Evolutionary conservation across 2,888 invertebrate species (phyloP).

Genomic region (Steinernema hermaphroditum): DNA sequence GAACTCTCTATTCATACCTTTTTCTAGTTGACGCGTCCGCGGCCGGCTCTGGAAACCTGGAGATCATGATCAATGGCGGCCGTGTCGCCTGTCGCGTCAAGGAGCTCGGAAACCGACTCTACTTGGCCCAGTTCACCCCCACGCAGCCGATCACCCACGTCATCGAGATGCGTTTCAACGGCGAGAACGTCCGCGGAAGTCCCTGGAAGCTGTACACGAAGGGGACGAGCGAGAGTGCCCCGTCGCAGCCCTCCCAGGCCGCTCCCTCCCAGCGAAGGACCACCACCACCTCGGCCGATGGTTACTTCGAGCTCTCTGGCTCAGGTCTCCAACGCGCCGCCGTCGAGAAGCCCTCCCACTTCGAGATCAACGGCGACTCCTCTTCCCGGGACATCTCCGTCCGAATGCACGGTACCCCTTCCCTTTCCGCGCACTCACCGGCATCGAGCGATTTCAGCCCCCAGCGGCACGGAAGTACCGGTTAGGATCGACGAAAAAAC

Average conservation of each 20-base stretch:
- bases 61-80: slow-evolving; percentile 90
- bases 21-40: slow-evolving; percentile 91
- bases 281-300: background rate
- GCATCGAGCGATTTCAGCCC: slow-evolving; percentile 74
- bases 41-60: slow-evolving; percentile 94
- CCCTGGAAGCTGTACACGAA: slow-evolving; percentile 42
- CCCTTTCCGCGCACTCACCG: too few relatives aligned
- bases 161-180: slow-evolving; percentile 90
- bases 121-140: slow-evolving; percentile 87
- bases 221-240: background rate
- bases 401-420: background rate
- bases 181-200: slow-evolving; percentile 51
- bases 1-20: too few relatives aligned
- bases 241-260: background rate
- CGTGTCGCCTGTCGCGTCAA: slow-evolving; percentile 90
- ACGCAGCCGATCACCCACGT: slow-evolving; percentile 82
- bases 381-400: background rate
- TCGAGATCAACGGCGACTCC: slow-evolving; percentile 76
- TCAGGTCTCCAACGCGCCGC: slow-evolving; percentile 69
- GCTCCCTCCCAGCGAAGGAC: background rate
- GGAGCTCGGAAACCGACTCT: slow-evolving; percentile 82
- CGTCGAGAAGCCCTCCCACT: slow-evolving; percentile 84
- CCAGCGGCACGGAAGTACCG: slow-evolving; percentile 81
- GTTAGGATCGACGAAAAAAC: slow-evolving; percentile 82
- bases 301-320: slow-evolving; percentile 64